phyloP scores from a whole-genome alignment of 2,113 vertebrate genomes.

The Gracilinanus agilis region DNA sequence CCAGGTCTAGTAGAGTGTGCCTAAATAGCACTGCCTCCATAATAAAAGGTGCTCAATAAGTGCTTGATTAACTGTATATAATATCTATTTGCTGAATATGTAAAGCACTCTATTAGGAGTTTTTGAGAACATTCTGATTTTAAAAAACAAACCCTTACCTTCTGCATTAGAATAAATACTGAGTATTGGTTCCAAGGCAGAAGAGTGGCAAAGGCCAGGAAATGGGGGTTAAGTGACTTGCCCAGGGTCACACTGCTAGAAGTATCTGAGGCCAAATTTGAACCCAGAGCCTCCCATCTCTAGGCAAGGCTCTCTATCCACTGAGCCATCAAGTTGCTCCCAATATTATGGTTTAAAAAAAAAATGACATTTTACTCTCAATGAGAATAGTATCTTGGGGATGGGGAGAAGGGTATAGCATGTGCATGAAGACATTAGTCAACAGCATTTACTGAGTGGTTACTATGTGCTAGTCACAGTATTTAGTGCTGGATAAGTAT shows the following conservation, averaged over 20 bases:
- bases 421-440: background rate
- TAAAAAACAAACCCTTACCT: no score
- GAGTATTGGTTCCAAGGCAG: no score
- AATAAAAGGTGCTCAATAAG: background rate
- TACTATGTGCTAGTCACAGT: background rate
- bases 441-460: background rate
- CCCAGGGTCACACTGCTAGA: no score
- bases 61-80: background rate
- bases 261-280: no score
- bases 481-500: background rate
- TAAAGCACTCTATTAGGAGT: background rate
- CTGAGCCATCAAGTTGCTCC: no score
- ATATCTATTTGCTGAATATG: background rate
- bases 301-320: no score
- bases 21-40: background rate
- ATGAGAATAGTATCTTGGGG: background rate
- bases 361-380: background rate
- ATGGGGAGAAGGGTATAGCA: background rate
- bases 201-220: no score
- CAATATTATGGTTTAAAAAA: background rate
- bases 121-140: background rate
- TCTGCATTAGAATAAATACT: no score
- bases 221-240: no score
- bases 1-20: background rate
- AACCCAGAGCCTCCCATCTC: no score